phyloP scores from a whole-genome alignment of 2,797 vertebrate genomes.

The Lateolabrax maculatus region DNA sequence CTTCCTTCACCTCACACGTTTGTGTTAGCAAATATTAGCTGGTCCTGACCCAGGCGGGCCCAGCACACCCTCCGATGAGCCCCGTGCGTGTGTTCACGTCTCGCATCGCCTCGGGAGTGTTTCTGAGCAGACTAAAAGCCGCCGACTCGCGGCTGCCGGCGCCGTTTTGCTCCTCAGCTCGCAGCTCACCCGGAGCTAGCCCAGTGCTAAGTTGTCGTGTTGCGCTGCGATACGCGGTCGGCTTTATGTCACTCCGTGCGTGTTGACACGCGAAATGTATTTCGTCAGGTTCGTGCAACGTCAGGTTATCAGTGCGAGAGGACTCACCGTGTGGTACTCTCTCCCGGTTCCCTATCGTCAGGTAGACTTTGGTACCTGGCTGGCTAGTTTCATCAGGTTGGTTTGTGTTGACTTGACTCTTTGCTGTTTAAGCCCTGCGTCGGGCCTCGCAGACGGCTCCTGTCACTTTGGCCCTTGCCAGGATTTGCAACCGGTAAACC shows the following conservation, averaged over 20 bases:
- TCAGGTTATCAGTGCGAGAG: background rate
- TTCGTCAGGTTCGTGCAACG: background rate
- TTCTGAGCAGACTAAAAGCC: fast-evolving
- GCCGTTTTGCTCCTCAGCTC: background rate
- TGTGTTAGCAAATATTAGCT: conserved; percentile 42
- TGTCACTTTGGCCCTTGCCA: fast-evolving
- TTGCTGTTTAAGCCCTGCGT: background rate
- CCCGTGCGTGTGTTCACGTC: fast-evolving
- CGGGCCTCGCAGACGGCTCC: fast-evolving
- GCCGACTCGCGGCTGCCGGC: too few relatives aligned
- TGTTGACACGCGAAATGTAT: background rate
- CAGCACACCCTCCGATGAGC: background rate
- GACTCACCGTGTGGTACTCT: conserved; percentile 51
- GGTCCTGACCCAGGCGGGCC: background rate
- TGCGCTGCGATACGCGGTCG: background rate
- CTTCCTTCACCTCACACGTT: conserved; percentile 7
- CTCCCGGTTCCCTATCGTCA: background rate
- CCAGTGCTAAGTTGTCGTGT: conserved; percentile 6
- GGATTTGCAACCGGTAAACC: fast-evolving
- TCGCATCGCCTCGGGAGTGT: too few relatives aligned
- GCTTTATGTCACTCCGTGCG: background rate
- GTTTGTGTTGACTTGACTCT: fast-evolving
- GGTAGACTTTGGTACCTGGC: background rate
- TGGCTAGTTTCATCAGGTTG: background rate
- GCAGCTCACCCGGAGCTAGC: conserved; percentile 27